Evolutionary conservation across 2,113 vertebrate species (phyloP).

Genomic region (Pyxicephalus adspersus): DNA sequence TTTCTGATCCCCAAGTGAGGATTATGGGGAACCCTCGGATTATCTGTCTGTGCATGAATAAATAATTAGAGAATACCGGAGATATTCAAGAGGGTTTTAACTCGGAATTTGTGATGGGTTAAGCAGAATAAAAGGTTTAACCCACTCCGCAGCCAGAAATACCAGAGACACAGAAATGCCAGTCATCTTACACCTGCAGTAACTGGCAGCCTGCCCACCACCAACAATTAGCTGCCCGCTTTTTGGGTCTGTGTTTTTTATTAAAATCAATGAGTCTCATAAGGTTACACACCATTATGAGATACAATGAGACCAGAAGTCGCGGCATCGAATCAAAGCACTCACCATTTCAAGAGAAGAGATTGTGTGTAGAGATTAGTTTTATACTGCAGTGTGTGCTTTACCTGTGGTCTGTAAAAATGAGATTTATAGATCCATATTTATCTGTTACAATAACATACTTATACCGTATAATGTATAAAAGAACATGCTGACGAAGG

Average conservation of each 20-base stretch:
- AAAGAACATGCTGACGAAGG: too few species aligned
- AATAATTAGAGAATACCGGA: conserved; percentile 47
- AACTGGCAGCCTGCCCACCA: conserved; percentile 26
- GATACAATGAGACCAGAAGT: conserved; percentile 11
- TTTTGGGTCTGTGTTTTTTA: conserved; percentile 1
- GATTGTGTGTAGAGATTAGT: neutral
- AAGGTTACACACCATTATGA: conserved; percentile 45
- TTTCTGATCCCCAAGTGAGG: conserved; percentile 32
- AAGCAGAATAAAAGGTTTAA: conserved; percentile 36
- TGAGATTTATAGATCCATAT: too few species aligned
- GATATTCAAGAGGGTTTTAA: conserved; percentile 36
- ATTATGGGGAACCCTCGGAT: conserved; percentile 48
- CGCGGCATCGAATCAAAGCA: conserved; percentile 1
- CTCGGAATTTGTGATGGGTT: conserved; percentile 37
- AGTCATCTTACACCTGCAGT: conserved; percentile 12
- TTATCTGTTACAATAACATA: too few species aligned
- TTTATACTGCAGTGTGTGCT: neutral
- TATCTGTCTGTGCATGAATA: conserved; percentile 39
- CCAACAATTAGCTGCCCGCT: conserved; percentile 23
- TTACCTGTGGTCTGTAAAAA: neutral
- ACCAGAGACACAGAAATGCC: conserved; percentile 35
- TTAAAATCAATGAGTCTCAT: conserved; percentile 44
- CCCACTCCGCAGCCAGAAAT: conserved; percentile 20
- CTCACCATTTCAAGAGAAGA: neutral
- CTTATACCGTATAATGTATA: too few species aligned